Evolutionary conservation across 2,113 vertebrate genomes (phyloP).

Genomic region (Haplochromis vanheusdeni): DNA sequence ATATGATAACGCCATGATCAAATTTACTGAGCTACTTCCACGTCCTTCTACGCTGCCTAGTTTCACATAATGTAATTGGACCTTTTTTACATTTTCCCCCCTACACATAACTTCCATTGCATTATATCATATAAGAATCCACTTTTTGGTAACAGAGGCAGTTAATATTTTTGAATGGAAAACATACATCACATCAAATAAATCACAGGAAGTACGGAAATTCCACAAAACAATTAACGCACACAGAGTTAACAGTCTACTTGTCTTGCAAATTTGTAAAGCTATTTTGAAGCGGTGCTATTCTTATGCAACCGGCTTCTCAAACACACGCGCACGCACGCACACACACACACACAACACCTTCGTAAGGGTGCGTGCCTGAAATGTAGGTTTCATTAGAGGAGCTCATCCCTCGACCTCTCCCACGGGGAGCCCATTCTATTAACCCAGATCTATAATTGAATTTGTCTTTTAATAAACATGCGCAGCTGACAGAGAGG

Average conservation of each 20-base stretch:
- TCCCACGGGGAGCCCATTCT: slow-evolving; percentile 56
- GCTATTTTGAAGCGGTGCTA: background rate
- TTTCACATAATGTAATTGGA: background rate
- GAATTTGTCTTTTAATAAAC: slow-evolving; percentile 72
- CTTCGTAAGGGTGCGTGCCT: slow-evolving; percentile 5
- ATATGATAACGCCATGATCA: background rate
- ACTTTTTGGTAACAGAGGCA: background rate
- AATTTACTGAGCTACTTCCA: background rate
- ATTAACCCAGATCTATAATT: slow-evolving; percentile 77
- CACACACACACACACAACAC: slow-evolving; percentile 1
- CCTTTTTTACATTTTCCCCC: background rate
- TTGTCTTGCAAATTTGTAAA: background rate
- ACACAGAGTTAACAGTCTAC: background rate
- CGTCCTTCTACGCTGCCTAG: background rate
- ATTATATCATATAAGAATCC: background rate
- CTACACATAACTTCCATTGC: background rate
- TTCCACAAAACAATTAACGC: background rate
- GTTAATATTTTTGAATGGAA: background rate
- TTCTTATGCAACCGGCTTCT: background rate
- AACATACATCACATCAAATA: background rate
- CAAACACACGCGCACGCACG: background rate
- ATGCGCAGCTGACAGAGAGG: slow-evolving; percentile 23
- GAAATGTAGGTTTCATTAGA: slow-evolving; percentile 71
- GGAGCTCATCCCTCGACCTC: slow-evolving; percentile 55
- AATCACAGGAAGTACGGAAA: background rate